Base-by-base conservation (phyloP, 2,888 invertebrate species). In the Apotomis turbidana region DNA sequence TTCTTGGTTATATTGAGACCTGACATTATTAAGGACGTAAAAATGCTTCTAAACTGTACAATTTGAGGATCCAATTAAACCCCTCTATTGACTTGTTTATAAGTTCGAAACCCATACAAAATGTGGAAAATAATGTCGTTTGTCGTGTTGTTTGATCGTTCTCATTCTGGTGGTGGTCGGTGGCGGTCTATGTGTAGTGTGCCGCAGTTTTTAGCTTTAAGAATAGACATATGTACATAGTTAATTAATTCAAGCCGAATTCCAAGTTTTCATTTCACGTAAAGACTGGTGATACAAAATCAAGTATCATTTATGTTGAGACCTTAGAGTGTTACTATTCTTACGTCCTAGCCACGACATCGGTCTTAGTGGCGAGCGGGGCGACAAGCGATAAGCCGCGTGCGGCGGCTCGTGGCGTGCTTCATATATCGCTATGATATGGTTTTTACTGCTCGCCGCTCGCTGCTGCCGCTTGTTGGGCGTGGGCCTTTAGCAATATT, bases 91-190 rank as follows among this genome's bases (percentile, higher is more conserved):
- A 54, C 44, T 36, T 36, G 15, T 60, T 64, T 13, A 13, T 12
- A 46, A 54, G 41, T 52, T 15, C n/a, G 15, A 54, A 62, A 38
- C 67, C 55, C 41, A 49, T 57, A 49, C 15, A 55, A 62, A 4
- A 60, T 68, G 71, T 71, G 51, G 27, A 51, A 60, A 52, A 57
- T 71, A 71, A 71, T 58, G 70, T 70, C 78, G 78, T 78, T 76
- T 81, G 78, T 78, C 71, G 78, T 81, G 79, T 81, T 79, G 77
- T 77, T 74, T 81, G 66, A 71, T 77, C 70, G 68, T 73, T 77
- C 71, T 78, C 79, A 80, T 78, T 75, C 54, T 63, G 75, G 77
- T 77, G 75, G 73, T 69, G 73, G 74, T 51, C 9, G 74, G 62
- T 73, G 64, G 10, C 8, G 71, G 69, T 72, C 13, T 27, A 10